Base-by-base conservation (phyloP, 2,797 vertebrate species). In the Tolypeutes matacus region DNA sequence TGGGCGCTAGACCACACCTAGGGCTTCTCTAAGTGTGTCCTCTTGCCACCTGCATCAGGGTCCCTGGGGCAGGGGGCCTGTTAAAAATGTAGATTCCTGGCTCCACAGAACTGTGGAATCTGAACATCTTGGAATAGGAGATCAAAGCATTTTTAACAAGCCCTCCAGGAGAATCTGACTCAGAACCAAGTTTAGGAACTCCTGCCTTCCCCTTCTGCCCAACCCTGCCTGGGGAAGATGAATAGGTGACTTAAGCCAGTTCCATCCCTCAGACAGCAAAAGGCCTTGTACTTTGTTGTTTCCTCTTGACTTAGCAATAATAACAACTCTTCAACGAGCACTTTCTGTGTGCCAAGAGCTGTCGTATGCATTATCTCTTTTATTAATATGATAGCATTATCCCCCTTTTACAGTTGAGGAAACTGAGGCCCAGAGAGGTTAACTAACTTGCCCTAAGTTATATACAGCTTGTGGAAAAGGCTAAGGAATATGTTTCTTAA, bases 331-430 rank as follows among this genome's bases (percentile, higher is more conserved):
- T 15, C 70, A 1, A 17, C 2, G 51, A 4, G 18, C 29, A 0
- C 6, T 8, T 29, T 8, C 89, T 27, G 0, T 7, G 49, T 10
- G 42, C 83, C 11, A 18, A 36, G 39, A 31, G 8, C 36, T 25
- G 2, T 0, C 4, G 0, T 1, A 2, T 0, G 4, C 23, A 3
- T 42, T 13, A 3, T 31, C 62, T 75, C 31, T 1, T 21, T 64
- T 15, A 4, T 14, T 81, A 17, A 2, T 39, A 3, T 80, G 10
- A 0, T 39, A 4, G 7, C 21, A 23, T 31, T 18, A 21, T 14
- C 5, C 67, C 21, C 36, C 72, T 72, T 31, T 67, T 36, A 29
- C 11, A 86, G 53, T 13, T 7, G 27, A 73, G 67, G 73, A 77
- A 11, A 70, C 31, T 31, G 6, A 31, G 82, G 49, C 51, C 93